Percentiles rank a stretch among this genome's conserved stretches.
phyloP scores from a whole-genome alignment of 2,888 invertebrate species.

The Caenorhabditis parvicauda region DNA sequence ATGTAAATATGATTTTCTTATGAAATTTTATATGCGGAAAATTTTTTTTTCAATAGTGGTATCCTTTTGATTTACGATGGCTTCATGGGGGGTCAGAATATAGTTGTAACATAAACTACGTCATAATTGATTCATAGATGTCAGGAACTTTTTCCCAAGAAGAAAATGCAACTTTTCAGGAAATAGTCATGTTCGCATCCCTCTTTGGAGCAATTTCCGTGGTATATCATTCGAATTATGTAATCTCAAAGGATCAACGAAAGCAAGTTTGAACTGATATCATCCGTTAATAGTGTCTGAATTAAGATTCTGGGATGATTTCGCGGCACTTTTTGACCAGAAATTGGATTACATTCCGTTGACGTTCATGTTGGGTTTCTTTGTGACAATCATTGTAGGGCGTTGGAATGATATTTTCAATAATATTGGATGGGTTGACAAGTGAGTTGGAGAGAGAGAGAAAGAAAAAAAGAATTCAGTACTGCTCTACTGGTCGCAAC shows the following conservation, averaged over 20 bases:
- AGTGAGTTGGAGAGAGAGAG: slow-evolving; percentile 15
- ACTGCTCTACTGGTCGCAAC: slow-evolving; percentile 44
- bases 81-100: no score
- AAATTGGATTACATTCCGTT: slow-evolving; percentile 45
- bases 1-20: not conserved
- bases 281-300: not conserved
- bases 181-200: slow-evolving; percentile 20
- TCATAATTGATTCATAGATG: no score
- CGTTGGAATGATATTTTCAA: slow-evolving; percentile 46
- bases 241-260: slow-evolving; percentile 20
- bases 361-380: slow-evolving; percentile 44
- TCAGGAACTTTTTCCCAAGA: no score
- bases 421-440: slow-evolving; percentile 47
- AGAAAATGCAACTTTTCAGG: no score
- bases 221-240: slow-evolving; percentile 25
- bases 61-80: no score
- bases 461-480: slow-evolving; percentile 12
- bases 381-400: slow-evolving; percentile 43
- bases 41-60: not conserved
- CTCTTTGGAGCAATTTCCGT: slow-evolving; percentile 17
- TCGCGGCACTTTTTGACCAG: slow-evolving; percentile 39
- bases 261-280: slow-evolving; percentile 7
- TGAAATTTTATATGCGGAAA: not conserved
- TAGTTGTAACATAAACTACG: no score
- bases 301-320: slow-evolving; percentile 44